Evolutionary conservation across 2,797 vertebrate species (phyloP), one percentile per base, ranked within the genome.

Genomic region (Eptatretus atami): DNA sequence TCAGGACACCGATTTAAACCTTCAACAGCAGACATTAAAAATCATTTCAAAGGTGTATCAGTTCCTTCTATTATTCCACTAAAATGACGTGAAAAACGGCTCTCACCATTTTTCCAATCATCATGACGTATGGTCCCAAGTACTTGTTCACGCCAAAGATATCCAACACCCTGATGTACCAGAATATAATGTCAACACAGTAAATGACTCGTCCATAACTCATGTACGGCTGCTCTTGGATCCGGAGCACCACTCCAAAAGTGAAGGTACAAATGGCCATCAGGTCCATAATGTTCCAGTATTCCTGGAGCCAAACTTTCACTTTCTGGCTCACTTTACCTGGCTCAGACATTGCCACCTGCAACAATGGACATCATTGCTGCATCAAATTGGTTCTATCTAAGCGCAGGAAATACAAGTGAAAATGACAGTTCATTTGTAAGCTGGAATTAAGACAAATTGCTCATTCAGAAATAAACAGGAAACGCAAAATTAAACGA

Each of bases 131-230:
- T 53, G 90, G 92, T 66, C 92, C 92, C 69, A 99, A 76, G 64
- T 99, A 99, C 68, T 99, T 99, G 80, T 96, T 99, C 69, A 99
- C 92, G 52, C 92, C 92, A 66, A 99, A 98, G 75, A 99, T 98
- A 77, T 96, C 92, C 65, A 99, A 72, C 11, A 99, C 85, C 1
- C 88, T 82, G 64, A 99, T 96, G 75, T 99, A 99, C 92, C 92
- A 99, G 78, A 96, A 94, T 74, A 99, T 96, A 11, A 99, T 96
- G 72, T 94, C 88, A 52, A 99, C 83, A 0, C 90, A 99, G 77
- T 99, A 99, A 73, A 99, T 88, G 68, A 99, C 90, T 25, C 92
- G 78, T 63, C 90, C 90, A 1, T 88, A 94, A 67, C 88, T 82
- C 92, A 95, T 82, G 66, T 95, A 96, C 0, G 90, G 88, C 69